Evolutionary conservation across 1,140 invertebrate genomes (phyloP), one percentile per base, ranked within the genome.

Genomic region (Eumeta japonica): DNA sequence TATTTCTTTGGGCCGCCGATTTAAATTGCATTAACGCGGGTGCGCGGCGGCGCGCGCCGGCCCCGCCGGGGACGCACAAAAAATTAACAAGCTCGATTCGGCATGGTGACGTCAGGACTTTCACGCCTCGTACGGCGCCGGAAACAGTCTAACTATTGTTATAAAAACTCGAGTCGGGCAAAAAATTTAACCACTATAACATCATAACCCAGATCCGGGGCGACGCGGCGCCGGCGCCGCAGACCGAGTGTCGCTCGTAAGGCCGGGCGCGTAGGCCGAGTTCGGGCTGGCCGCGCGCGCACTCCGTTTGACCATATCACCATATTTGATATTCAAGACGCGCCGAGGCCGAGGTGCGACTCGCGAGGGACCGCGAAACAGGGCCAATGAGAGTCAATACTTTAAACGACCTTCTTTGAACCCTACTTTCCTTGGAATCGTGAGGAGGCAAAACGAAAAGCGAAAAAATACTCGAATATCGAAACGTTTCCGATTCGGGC

Each of bases 151-250:
- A 66, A 62, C 55, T 57, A 71, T 68, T 71, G 55, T 62, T 52
- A 62, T 64, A 67, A 73, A 47, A 74, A 70, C 61, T 45, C 61
- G 54, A 48, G 48, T 52, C 52, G 39, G 45, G 54, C 58, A 68
- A 71, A 71, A 66, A 71, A 62, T 48, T 55, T 46, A 52, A 49
- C 49, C 64, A 58, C 66, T 64, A 60, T 74, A 71, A 64, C 66
- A 71, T 71, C 58, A 67, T 74, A 74, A 74, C 70, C 70, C 71
- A 71, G 61, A 74, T 74, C 65, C 64, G 46, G 55, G 55, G 5
- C 20, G 20, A 24, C 20, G 20, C 57, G 50, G 52, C 49, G 52
- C 40, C 48, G 45, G 52, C 53, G 50, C 48, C 52, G 46, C 45
- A 51, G 48, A 43, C 45, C 48, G 19, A 31, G 45, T 43, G n/a